These are phyloP conservation scores for Andrena minutula DNA, from an alignment of 2,888 invertebrate genomes.

Conservation along the genomic window DNA sequence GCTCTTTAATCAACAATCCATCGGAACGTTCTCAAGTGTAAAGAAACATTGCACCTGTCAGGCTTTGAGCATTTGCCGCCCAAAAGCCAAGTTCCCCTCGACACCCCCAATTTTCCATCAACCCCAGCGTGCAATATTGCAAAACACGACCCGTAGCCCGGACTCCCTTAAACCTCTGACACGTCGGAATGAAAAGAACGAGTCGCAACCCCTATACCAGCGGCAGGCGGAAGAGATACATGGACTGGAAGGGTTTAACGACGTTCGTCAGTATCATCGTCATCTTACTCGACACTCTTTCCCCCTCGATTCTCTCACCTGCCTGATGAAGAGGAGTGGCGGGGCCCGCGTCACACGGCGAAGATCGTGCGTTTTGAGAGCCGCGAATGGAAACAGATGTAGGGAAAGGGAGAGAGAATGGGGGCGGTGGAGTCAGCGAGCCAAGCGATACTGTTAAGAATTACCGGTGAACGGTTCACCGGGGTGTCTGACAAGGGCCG, in stretches of 20 bases:
- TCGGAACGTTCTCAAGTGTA: no score
- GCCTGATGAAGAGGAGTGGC: neutral
- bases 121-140: neutral
- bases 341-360: conserved; percentile 30
- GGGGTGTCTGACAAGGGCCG: conserved; percentile 68
- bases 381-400: neutral
- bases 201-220: neutral
- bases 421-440: neutral
- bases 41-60: no score
- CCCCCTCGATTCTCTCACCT: conserved; percentile 48
- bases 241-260: conserved; percentile 36
- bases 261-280: conserved; percentile 19
- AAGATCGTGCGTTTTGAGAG: conserved; percentile 35
- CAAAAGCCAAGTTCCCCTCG: no score
- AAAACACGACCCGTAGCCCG: neutral
- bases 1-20: no score
- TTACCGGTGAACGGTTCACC: conserved; percentile 45
- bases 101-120: no score
- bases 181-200: neutral
- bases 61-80: no score
- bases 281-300: conserved; percentile 25
- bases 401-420: neutral
- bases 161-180: neutral
- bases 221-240: neutral
- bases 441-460: conserved; percentile 47